phyloP scores from a whole-genome alignment of 2,888 invertebrate species.

The Pristionchus arcanus region DNA sequence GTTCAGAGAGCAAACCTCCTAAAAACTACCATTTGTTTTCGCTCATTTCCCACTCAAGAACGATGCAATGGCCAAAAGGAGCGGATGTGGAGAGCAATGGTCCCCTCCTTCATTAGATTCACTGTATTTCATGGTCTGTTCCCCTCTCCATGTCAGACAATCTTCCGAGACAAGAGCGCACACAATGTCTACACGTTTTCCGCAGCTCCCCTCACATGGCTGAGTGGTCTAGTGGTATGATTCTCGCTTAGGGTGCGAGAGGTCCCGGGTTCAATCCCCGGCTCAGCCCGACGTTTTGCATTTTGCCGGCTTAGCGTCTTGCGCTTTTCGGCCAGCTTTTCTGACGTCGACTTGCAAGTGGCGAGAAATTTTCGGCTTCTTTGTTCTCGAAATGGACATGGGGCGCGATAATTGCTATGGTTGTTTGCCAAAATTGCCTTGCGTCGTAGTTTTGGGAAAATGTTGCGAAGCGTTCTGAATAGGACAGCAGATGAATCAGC shows the following conservation, averaged over 20 bases:
- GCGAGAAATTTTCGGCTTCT: background rate
- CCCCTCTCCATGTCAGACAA: background rate
- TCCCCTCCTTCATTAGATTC: background rate
- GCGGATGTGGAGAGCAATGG: background rate
- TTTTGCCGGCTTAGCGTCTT: background rate
- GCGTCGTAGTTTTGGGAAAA: background rate
- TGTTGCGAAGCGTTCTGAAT: background rate
- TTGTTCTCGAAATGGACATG: conserved; percentile 6
- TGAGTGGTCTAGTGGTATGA: conserved; percentile 79
- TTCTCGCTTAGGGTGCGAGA: conserved; percentile 79
- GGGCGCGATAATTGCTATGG: background rate
- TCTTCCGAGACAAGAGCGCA: background rate
- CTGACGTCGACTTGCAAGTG: conserved; percentile 44
- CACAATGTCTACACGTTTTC: background rate
- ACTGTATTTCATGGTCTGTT: background rate
- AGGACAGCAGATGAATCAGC: background rate
- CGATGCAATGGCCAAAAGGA: background rate
- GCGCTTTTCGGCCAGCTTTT: background rate
- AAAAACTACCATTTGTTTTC: conserved; percentile 19
- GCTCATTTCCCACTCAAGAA: background rate
- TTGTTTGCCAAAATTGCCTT: background rate
- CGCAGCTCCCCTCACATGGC: conserved; percentile 54
- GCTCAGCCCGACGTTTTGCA: conserved; percentile 63
- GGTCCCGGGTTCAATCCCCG: conserved; percentile 77
- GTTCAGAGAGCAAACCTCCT: background rate